These are phyloP conservation scores for Montipora capricornis DNA, from an alignment of 64 coral and sea anemone genomes.

Conservation along the genomic window DNA sequence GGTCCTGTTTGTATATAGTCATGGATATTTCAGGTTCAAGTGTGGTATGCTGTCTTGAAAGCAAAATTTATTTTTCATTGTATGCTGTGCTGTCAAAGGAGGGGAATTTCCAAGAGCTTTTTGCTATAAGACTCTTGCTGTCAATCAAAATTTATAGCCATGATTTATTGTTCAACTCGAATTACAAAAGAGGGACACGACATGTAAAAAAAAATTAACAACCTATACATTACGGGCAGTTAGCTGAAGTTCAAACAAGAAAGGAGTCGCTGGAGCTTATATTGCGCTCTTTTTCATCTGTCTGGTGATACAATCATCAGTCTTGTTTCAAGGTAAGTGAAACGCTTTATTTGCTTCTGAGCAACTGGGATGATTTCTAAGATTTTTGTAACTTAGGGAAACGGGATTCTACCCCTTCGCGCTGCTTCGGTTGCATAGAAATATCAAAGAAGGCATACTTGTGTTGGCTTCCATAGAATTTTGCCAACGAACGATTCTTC, in stretches of 20 bases:
- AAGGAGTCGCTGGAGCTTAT: neutral
- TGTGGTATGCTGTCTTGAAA: conserved; percentile 61
- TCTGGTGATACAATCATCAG: neutral
- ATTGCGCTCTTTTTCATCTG: neutral
- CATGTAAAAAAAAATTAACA: neutral
- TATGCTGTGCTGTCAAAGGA: conserved; percentile 23
- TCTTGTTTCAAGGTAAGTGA: conserved; percentile 8
- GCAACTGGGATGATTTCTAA: conserved; percentile 40
- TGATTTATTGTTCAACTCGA: conserved; percentile 32
- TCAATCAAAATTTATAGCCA: conserved; percentile 36
- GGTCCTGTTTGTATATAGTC: conserved; percentile 38
- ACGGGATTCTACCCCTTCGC: conserved; percentile 2
- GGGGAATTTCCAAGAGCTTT: conserved; percentile 40
- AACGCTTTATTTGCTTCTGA: neutral
- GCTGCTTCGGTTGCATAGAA: conserved; percentile 65
- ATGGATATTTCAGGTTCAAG: conserved; percentile 74
- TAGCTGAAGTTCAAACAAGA: neutral
- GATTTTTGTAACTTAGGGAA: conserved; percentile 73
- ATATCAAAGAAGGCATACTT: conserved; percentile 76
- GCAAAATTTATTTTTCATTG: conserved; percentile 24
- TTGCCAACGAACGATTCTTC: conserved; percentile 67
- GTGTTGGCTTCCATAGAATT: conserved; percentile 69
- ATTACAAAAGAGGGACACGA: conserved; percentile 37
- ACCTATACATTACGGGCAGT: neutral
- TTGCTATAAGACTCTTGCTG: conserved; percentile 11